Evolutionary conservation across 2,888 invertebrate genomes (phyloP).

Genomic region (Pammene fasciana): DNA sequence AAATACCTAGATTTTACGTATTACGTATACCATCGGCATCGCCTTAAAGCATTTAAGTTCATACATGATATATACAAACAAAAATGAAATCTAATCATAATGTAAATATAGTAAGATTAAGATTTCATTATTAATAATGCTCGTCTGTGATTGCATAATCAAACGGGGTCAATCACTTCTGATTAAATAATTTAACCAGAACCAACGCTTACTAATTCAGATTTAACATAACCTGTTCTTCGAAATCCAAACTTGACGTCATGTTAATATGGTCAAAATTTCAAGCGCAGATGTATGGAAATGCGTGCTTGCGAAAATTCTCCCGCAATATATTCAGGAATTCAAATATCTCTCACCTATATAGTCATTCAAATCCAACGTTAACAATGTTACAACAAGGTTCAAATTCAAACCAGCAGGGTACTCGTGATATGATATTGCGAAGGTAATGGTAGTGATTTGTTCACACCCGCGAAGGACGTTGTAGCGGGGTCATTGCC

Average conservation of each 20-base stretch:
- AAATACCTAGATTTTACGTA: no score
- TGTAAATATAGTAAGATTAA: constrained; percentile 18
- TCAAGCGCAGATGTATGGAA: no score
- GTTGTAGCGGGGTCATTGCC: constrained; percentile 19
- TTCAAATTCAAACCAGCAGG: not conserved
- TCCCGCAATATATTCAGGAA: not conserved
- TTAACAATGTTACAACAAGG: not conserved
- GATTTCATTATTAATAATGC: constrained; percentile 23
- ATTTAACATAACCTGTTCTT: not conserved
- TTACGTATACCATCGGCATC: no score
- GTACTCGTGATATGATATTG: not conserved
- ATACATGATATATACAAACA: not conserved
- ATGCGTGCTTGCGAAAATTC: constrained; percentile 15
- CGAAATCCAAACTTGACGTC: not conserved
- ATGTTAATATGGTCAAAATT: not conserved
- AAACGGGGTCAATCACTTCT: constrained; percentile 35
- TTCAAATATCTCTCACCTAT: no score
- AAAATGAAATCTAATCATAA: constrained; percentile 22
- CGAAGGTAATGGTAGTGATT: constrained; percentile 17
- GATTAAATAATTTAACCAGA: constrained; percentile 29
- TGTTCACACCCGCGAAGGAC: constrained; percentile 20
- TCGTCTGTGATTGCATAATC: constrained; percentile 29
- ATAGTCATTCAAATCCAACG: not conserved
- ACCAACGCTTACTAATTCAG: not conserved
- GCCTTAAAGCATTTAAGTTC: no score